Percentiles rank a stretch among this genome's conserved stretches.
Conservation (phyloP, 2,113 vertebrate species). For the Galemys pyrenaicus region DNA sequence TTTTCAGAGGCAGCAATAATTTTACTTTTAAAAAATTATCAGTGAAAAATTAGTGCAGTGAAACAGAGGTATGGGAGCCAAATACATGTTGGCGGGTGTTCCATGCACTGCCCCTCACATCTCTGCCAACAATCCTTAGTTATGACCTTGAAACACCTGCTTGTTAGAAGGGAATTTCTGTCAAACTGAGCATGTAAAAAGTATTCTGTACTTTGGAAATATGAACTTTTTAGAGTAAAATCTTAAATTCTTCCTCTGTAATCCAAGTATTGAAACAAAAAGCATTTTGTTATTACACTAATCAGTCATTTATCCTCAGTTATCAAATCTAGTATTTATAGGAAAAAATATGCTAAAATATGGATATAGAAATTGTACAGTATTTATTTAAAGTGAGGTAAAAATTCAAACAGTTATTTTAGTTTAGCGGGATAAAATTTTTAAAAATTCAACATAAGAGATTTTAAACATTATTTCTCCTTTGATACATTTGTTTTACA, state of each 20-base stretch:
- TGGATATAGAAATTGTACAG: neutral
- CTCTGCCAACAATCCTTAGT: neutral
- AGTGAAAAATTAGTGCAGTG: constrained; percentile 41
- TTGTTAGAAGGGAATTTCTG: constrained; percentile 9
- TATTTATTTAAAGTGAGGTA: constrained; percentile 1
- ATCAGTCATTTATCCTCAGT: neutral
- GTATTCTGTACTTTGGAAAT: constrained; percentile 14
- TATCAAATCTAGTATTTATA: neutral
- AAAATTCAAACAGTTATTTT: neutral
- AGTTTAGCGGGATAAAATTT: neutral
- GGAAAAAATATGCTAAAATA: constrained; percentile 17
- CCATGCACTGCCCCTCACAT: neutral
- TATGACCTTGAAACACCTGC: constrained; percentile 53
- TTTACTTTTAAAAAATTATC: constrained; percentile 61
- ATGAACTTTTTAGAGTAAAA: neutral
- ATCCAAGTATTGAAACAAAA: neutral
- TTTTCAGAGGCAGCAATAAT: constrained; percentile 50
- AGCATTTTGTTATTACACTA: neutral
- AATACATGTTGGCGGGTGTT: neutral
- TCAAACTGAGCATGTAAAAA: neutral
- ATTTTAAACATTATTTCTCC: neutral
- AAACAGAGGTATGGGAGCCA: constrained; percentile 12
- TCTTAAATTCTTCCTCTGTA: neutral
- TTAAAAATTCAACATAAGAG: neutral
- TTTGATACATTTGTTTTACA: neutral